Base-by-base conservation (phyloP, 2,888 invertebrate species). In the Phymatocera aterrima region DNA sequence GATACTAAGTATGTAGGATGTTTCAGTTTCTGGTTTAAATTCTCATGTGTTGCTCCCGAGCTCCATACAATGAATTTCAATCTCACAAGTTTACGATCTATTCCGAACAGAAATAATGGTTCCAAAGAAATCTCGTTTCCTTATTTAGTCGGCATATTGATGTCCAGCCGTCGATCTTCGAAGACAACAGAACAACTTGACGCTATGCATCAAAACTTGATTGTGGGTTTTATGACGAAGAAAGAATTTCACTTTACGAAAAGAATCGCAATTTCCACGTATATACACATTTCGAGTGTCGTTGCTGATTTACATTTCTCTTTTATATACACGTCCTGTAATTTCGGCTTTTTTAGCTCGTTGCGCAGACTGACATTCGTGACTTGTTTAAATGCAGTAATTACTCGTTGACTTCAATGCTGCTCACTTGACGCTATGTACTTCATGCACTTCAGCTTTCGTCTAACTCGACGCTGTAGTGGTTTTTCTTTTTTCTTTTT, bases 61-160 rank as follows among this genome's bases (percentile, higher is more conserved):
- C 72, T 51, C 51, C 48, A 51, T 72, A n/a, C n/a, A 72, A 72
- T 72, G 31, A 34, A 51, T 72, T 31, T 72, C 51, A 72, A 72
- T 72, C 72, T 48, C 51, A 72, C 51, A 51, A 72, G 12, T 72
- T 72, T 51, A 72, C 34, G 72, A 31, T 4, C 3, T 51, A 48
- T 72, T 28, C 12, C 8, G n/a, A 51, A 34, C 46, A 21, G 4
- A 43, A n/a, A n/a, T n/a, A n/a, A 21, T 10, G 43, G 28, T 43
- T 34, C 1, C n/a, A n/a, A n/a, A 5, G 61, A 61, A 8, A 24
- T 12, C 12, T 24, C 24, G 6, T 57, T 1, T 40, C 8, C 21
- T 40, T 40, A 34, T 64, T 64, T 64, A 37, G 3, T 57, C 57
- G 28, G 28, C 28, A 28, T 57, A 28, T 57, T 28, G 57, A 57